A percentile compares a stretch with the other conserved stretches of the same genome.
These are phyloP conservation scores for Rhopalosiphum maidis DNA, from an alignment of 1,140 invertebrate genomes.

Conservation along the genomic window DNA sequence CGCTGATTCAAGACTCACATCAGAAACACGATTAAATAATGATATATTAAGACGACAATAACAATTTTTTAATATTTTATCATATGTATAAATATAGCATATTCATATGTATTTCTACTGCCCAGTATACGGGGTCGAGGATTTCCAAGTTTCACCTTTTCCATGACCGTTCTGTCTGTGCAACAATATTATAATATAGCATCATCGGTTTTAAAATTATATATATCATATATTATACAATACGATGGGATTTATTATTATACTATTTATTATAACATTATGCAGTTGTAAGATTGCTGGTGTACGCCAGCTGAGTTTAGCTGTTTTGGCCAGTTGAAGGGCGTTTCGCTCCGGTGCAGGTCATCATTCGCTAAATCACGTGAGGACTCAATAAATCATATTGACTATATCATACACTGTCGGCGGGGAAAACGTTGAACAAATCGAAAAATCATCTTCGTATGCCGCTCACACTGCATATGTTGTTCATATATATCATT, in stretches of 20 bases:
- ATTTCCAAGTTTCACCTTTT: too few species aligned
- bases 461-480: background rate
- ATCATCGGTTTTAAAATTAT: background rate
- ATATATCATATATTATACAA: background rate
- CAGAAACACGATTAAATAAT: background rate
- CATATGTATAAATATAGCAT: too few species aligned
- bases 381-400: background rate
- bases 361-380: background rate
- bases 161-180: background rate
- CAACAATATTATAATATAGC: background rate
- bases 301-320: background rate
- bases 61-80: too few species aligned
- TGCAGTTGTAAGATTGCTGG: background rate
- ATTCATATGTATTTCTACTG: too few species aligned
- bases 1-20: background rate
- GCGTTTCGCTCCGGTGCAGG: background rate
- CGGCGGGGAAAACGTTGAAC: background rate
- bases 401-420: background rate
- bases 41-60: too few species aligned
- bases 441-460: background rate
- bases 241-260: background rate
- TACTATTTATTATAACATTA: background rate
- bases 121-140: too few species aligned
- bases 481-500: background rate
- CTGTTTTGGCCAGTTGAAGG: background rate